Evolutionary conservation across 2,888 invertebrate genomes (phyloP), one percentile per base, ranked within the genome.

Genomic region (Pseudococcus viburni): DNA sequence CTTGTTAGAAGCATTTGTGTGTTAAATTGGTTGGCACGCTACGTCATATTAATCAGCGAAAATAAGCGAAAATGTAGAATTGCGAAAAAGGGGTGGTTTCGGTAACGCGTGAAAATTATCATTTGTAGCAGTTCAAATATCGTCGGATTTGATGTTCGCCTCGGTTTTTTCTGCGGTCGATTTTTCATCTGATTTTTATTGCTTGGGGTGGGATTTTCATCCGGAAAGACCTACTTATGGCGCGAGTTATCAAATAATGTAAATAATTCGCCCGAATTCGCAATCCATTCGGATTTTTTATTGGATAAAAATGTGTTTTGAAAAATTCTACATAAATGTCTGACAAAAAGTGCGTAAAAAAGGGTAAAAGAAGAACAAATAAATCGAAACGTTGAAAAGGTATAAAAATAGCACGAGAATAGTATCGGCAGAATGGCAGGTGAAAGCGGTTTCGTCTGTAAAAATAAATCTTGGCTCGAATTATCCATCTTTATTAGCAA

Each of bases 31-130:
- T 26, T 73, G 73, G 33, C 73, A 73, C 33, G 73, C 33, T 46
- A 42, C 46, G 80, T 83, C 80, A 33, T 83, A 83, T 46, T 46
- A 83, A 83, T 83, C 80, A 83, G 80, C 80, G 46, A 83, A 83
- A 46, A 83, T 46, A 33, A 83, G 19, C 80, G 80, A 33, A 73
- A 33, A 73, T 73, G 73, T 33, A 33, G 19, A 3, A 33, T 73
- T 73, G 11, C 33, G 9, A 64, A 64, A 64, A 55, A 55, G n/a
- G 55, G 73, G 26, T 12, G 26, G 33, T 73, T 33, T 33, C 17
- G 9, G 73, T 73, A 33, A 73, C 73, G 33, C 9, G 64, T 64
- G 19, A 64, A 64, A 64, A 64, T 64, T 64, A 64, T 22, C 64
- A 64, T 64, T 19, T 64, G 22, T 64, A 64, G 64, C 15, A 64